Base-by-base conservation (phyloP, 92 coral and sea anemone species). In the Phenganax stokvisi region DNA sequence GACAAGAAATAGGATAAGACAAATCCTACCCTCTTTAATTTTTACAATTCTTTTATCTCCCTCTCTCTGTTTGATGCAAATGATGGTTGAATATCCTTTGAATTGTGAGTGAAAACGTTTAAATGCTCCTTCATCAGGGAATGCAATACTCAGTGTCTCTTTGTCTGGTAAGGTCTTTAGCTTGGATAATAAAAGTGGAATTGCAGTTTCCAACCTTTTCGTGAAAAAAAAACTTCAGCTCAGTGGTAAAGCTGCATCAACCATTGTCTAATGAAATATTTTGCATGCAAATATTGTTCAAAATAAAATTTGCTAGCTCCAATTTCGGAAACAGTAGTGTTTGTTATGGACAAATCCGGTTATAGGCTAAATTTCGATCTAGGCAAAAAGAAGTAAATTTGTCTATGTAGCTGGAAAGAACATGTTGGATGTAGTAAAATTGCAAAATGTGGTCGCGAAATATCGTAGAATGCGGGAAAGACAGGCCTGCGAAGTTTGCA, bases 121-220 rank as follows among this genome's bases (percentile, higher is more conserved):
- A 59, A 83, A 87, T 29, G 98, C 98, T 28, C 98, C 98, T 57
- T 93, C 98, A 68, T 93, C 98, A 25, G 98, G 98, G 56, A 93
- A 93, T 51, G 98, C 98, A 58, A 93, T 91, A 67, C 97, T 91
- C 12, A 93, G 59, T 16, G 67, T 71, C 16, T 88, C 87, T 44
- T 57, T 64, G 62, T 59, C 67, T 12, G 80, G 53, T 4, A 93
- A 72, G 13, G 81, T 65, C 63, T 56, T 61, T 9, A 93, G 59
- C 83, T 89, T 93, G 74, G 97, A 84, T 61, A 89, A 88, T 12
- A 93, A 88, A 27, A 91, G 86, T 13, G 98, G 98, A 17, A 93
- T 90, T 51, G 94, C 98, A 55, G 98, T 83, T 82, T 91, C 98
- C 84, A 93, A 88, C 86, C 98, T 92, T 13, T 8, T 3, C 31